Conservation (phyloP, 2,797 vertebrate species). For the Nyctibius grandis region DNA sequence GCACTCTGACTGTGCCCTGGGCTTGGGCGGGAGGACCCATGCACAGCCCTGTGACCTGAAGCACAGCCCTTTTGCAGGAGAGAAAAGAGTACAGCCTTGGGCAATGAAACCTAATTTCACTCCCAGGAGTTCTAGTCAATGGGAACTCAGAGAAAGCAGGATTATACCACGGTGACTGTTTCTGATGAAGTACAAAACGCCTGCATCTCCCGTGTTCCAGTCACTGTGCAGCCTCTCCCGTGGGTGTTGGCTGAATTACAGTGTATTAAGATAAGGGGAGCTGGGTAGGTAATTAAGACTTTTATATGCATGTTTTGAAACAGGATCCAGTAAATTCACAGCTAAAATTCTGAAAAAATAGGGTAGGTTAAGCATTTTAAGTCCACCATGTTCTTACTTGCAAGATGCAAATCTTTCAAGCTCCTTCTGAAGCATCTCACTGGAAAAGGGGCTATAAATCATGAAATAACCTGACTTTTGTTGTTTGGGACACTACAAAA, state of each 20-base stretch:
- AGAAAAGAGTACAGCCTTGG: slow-evolving; percentile 29
- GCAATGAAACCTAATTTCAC: slow-evolving; percentile 55
- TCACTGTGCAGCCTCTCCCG: not conserved
- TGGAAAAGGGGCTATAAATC: slow-evolving; percentile 2
- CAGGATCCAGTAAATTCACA: not conserved
- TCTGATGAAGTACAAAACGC: not conserved
- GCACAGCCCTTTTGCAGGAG: not conserved
- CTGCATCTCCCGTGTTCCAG: slow-evolving; percentile 8
- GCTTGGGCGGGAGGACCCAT: slow-evolving; percentile 23
- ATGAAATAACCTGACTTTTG: not conserved
- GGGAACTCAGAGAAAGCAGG: slow-evolving; percentile 1
- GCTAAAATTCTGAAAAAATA: not conserved
- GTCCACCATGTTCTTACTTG: not conserved
- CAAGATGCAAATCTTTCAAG: not conserved
- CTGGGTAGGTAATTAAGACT: slow-evolving; percentile 30
- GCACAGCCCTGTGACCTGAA: slow-evolving; percentile 28
- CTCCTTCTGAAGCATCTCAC: not conserved
- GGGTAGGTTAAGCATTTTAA: not conserved
- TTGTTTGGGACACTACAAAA: slow-evolving; percentile 26
- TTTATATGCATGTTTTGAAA: slow-evolving; percentile 35
- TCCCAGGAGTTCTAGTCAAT: not conserved
- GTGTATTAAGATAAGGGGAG: slow-evolving; percentile 31
- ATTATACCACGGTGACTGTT: not conserved
- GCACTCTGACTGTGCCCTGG: not conserved
- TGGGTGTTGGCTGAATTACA: slow-evolving; percentile 25